Percentiles rank a stretch among this genome's conserved stretches.
Evolutionary conservation across 2,797 vertebrate genomes (phyloP).

Genomic region (Sebastes variabilis): DNA sequence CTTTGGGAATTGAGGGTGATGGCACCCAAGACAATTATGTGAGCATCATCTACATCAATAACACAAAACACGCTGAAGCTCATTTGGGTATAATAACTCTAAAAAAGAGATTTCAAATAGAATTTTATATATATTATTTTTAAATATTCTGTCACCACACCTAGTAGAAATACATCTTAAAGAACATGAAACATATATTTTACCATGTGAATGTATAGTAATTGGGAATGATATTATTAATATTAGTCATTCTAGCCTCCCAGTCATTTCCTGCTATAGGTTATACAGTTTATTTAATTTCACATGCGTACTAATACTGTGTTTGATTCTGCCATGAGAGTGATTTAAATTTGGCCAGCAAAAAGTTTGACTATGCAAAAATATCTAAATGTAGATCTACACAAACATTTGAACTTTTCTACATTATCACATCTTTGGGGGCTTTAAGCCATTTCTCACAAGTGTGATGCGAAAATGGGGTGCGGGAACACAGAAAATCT

Average conservation of each 20-base stretch:
- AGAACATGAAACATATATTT: background rate
- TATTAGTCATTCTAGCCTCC: background rate
- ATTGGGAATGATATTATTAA: background rate
- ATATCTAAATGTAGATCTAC: background rate
- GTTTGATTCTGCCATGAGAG: background rate
- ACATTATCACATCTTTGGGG: background rate
- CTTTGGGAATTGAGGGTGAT: conserved; percentile 19
- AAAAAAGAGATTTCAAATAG: conserved; percentile 2
- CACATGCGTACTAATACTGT: background rate
- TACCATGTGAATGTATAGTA: background rate
- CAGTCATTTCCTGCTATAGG: background rate
- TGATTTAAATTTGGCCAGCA: background rate
- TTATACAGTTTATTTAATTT: background rate
- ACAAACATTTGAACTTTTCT: background rate
- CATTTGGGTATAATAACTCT: conserved; percentile 7
- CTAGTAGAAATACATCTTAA: background rate
- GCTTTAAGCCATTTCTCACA: no score
- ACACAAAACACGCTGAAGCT: background rate
- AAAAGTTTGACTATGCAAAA: background rate
- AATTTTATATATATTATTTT: background rate
- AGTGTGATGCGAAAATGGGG: no score
- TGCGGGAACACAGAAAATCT: no score
- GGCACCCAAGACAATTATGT: conserved; percentile 19
- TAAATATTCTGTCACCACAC: background rate
- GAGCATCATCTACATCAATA: conserved; percentile 11